Conservation (phyloP, 2,888 invertebrate species). For the Protophormia terraenovae region DNA sequence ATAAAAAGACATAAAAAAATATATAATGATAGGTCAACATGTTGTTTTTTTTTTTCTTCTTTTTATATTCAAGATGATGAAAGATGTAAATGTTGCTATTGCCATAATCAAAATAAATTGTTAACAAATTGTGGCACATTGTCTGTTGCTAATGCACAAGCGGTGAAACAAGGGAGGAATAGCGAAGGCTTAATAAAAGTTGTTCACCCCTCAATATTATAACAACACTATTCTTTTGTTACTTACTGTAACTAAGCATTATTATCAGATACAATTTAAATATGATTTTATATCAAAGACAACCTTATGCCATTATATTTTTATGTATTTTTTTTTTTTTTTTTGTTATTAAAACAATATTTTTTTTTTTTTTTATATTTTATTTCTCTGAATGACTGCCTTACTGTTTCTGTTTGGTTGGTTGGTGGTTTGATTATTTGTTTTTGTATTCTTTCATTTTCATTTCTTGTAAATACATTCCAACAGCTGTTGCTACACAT, state of each 20-base stretch:
- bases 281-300: background rate
- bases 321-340: background rate
- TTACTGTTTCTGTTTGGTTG: background rate
- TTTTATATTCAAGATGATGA: background rate
- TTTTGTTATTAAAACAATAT: background rate
- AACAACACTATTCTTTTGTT: background rate
- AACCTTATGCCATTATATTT: background rate
- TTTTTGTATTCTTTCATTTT: background rate
- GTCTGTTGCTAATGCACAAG: background rate
- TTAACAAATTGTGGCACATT: conserved; percentile 41
- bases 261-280: conserved; percentile 10
- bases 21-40: background rate
- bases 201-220: background rate
- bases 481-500: conserved; percentile 29
- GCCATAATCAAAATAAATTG: conserved; percentile 47
- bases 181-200: background rate
- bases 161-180: background rate
- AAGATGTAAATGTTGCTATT: background rate
- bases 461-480: background rate
- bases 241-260: background rate
- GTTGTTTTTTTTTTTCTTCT: background rate
- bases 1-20: background rate
- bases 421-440: background rate
- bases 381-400: background rate
- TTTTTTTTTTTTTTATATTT: background rate